Conservation (phyloP, 2,888 invertebrate species). For the Conistra vaccinii region DNA sequence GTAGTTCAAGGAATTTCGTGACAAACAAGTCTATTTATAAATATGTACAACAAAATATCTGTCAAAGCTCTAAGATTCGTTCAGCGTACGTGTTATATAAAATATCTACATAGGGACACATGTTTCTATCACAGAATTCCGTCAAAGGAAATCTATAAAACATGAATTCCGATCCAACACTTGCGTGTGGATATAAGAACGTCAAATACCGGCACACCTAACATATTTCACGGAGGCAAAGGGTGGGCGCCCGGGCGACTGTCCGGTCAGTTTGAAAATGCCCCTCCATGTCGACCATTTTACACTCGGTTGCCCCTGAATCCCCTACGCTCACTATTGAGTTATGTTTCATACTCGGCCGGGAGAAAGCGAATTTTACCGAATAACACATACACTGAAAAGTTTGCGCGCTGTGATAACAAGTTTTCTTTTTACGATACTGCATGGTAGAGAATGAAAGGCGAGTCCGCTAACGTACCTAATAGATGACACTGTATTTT, state of each 20-base stretch:
- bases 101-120: constrained; percentile 1
- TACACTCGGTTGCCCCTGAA: constrained; percentile 84
- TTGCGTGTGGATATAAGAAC: constrained; percentile 70
- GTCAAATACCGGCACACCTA: constrained; percentile 76
- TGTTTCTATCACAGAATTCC: not conserved
- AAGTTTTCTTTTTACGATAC: constrained; percentile 45
- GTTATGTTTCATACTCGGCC: constrained; percentile 84
- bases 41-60: constrained; percentile 1
- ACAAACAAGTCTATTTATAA: constrained; percentile 7
- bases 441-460: constrained; percentile 28
- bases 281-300: constrained; percentile 86
- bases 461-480: constrained; percentile 12
- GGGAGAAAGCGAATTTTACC: constrained; percentile 73
- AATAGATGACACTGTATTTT: constrained; percentile 16
- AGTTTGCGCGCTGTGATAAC: constrained; percentile 60
- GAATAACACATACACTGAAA: constrained; percentile 67
- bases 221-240: constrained; percentile 79
- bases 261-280: constrained; percentile 87
- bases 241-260: constrained; percentile 65
- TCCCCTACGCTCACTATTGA: constrained; percentile 84
- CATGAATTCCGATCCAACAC: constrained; percentile 41
- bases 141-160: constrained; percentile 47
- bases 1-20: not conserved
- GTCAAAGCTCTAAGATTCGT: constrained; percentile 1
- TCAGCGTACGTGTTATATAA: not conserved